These are phyloP conservation scores for Archips crataeganus DNA, from an alignment of 2,888 invertebrate genomes.

Conservation along the genomic window DNA sequence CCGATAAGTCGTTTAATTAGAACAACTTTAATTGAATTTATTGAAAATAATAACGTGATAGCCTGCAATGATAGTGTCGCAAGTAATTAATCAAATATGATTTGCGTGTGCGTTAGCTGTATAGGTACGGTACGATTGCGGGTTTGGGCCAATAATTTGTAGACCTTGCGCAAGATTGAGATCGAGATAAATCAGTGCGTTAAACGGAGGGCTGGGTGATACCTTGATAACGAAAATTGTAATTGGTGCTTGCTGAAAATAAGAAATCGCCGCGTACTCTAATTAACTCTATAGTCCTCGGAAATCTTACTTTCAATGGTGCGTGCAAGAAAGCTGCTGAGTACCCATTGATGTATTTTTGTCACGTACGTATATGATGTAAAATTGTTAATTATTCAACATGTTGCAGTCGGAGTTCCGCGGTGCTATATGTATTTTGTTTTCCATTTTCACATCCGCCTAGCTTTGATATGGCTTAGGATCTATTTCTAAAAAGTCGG, in stretches of 20 bases:
- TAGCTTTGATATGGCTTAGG: no score
- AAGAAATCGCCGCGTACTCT: slow-evolving; percentile 29
- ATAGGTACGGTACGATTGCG: slow-evolving; percentile 33
- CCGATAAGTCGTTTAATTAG: slow-evolving; percentile 79
- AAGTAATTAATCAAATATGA: slow-evolving; percentile 72
- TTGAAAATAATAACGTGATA: slow-evolving; percentile 64
- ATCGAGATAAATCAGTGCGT: slow-evolving; percentile 36
- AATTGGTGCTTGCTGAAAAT: slow-evolving; percentile 33
- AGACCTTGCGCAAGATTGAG: slow-evolving; percentile 53
- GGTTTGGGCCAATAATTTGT: slow-evolving; percentile 50
- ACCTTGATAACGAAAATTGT: slow-evolving; percentile 28
- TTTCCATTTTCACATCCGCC: not conserved
- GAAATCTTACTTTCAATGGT: slow-evolving; percentile 7
- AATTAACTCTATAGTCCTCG: not conserved
- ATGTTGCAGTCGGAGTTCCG: slow-evolving; percentile 21
- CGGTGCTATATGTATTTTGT: slow-evolving; percentile 10
- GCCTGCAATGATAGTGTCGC: slow-evolving; percentile 56
- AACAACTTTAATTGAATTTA: slow-evolving; percentile 75
- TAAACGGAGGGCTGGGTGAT: slow-evolving; percentile 37
- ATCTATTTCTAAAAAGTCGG: no score
- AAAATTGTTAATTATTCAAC: slow-evolving; percentile 26
- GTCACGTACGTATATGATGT: slow-evolving; percentile 35
- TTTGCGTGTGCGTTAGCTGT: slow-evolving; percentile 54
- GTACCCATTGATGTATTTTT: slow-evolving; percentile 8
- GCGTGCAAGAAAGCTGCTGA: slow-evolving; percentile 11